Percentiles rank a stretch among this genome's conserved stretches.
Evolutionary conservation across 2,113 vertebrate genomes (phyloP).

Genomic region (Alectura lathami): DNA sequence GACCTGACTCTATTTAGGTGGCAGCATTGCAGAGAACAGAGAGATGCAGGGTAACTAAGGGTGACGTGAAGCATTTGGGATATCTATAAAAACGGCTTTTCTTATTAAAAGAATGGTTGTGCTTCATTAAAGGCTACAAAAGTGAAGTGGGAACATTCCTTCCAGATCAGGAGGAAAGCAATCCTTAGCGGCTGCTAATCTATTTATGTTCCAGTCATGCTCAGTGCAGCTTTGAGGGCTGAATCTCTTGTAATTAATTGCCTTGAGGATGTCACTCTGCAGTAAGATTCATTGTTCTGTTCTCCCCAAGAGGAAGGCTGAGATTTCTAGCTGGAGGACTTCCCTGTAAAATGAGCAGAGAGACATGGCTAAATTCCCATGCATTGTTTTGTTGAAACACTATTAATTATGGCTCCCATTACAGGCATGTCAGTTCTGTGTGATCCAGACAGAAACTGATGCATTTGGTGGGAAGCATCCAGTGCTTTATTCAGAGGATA

Average conservation of each 20-base stretch:
- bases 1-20: not conserved
- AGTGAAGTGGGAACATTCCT: not conserved
- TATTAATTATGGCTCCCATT: constrained; percentile 31
- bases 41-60: not conserved
- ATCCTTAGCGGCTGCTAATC: constrained; percentile 30
- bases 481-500: constrained; percentile 22
- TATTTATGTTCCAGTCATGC: constrained; percentile 43
- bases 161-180: constrained; percentile 24
- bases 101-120: not conserved
- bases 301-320: not conserved
- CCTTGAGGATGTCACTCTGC: constrained; percentile 29
- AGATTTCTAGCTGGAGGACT: constrained; percentile 19
- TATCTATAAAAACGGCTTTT: constrained; percentile 35
- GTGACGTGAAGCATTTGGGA: not conserved
- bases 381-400: constrained; percentile 20
- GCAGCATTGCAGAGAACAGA: not conserved
- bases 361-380: not conserved
- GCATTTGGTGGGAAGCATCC: not conserved
- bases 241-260: constrained; percentile 56
- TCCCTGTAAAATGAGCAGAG: not conserved
- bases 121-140: constrained; percentile 5
- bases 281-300: constrained; percentile 30
- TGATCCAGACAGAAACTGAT: constrained; percentile 16
- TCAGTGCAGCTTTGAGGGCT: constrained; percentile 33
- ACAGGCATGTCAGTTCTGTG: not conserved